phyloP scores from a whole-genome alignment of 2,888 invertebrate species.

The Sesamia inferens region DNA sequence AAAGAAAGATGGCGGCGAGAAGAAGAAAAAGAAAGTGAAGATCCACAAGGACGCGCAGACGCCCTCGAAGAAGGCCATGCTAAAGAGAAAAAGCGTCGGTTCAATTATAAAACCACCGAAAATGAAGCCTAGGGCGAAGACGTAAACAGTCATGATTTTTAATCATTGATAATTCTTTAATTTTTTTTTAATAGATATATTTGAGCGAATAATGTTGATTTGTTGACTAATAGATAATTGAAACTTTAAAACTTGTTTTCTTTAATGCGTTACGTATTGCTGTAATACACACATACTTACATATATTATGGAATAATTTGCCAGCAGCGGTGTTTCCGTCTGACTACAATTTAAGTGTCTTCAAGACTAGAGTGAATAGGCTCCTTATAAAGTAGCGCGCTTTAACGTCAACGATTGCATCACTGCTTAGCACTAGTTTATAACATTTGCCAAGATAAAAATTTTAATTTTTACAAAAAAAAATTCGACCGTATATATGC shows the following conservation, averaged over 20 bases:
- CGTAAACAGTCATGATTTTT: slow-evolving; percentile 2
- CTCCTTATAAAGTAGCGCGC: no score
- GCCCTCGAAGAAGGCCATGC: slow-evolving; percentile 70
- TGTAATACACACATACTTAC: no score
- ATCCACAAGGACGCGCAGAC: slow-evolving; percentile 61
- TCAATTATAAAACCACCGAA: slow-evolving; percentile 84
- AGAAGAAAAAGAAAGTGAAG: slow-evolving; percentile 51
- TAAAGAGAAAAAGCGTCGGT: slow-evolving; percentile 82
- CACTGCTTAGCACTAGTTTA: no score
- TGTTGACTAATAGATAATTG: slow-evolving; percentile 7
- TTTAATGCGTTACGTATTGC: no score
- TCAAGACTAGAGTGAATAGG: no score
- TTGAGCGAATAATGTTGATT: slow-evolving; percentile 17
- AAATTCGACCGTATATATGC: no score
- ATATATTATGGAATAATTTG: no score
- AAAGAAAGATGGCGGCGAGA: slow-evolving; percentile 51
- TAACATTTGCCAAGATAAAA: no score
- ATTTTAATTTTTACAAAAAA: no score
- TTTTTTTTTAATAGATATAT: slow-evolving; percentile 17
- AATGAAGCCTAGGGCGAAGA: slow-evolving; percentile 79
- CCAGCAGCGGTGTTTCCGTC: no score
- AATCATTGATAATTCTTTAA: slow-evolving; percentile 6
- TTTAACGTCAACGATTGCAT: no score
- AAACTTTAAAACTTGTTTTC: background rate
- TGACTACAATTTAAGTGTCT: no score